Evolutionary conservation across 2,797 vertebrate species (phyloP).

Genomic region (Trichosurus vulpecula): DNA sequence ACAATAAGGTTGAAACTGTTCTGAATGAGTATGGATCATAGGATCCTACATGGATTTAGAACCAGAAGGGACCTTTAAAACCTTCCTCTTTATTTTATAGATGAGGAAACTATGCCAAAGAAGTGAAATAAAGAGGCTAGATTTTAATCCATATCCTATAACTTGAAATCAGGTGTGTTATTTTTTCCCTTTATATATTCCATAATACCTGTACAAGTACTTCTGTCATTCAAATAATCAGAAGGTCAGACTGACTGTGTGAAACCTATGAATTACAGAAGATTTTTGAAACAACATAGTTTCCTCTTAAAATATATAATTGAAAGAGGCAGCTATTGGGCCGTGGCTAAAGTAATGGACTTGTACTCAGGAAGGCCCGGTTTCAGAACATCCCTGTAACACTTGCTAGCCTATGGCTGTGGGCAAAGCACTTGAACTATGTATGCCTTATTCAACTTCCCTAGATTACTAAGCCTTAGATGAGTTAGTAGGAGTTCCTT

Average conservation of each 20-base stretch:
- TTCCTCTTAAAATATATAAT: background rate
- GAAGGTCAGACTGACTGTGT: constrained; percentile 74
- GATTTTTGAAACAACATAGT: constrained; percentile 63
- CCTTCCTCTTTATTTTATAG: background rate
- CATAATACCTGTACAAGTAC: background rate
- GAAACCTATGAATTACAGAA: constrained; percentile 76
- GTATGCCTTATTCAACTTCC: background rate
- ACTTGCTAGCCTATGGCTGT: background rate
- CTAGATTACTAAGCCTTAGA: background rate
- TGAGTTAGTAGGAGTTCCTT: background rate
- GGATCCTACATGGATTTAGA: background rate
- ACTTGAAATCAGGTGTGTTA: background rate
- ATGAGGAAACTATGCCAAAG: background rate
- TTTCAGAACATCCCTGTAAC: background rate
- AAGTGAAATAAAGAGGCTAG: background rate
- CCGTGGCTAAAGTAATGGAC: background rate
- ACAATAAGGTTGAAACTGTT: background rate
- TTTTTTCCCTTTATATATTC: background rate
- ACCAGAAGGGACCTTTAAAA: background rate
- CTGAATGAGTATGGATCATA: background rate
- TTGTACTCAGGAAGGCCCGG: background rate
- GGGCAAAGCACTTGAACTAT: background rate
- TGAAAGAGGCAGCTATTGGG: background rate
- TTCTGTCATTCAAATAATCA: background rate
- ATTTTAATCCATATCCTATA: constrained; percentile 1